Evolutionary conservation across 2,113 vertebrate genomes (phyloP), one percentile per base, ranked within the genome.

Genomic region (Pseudopipra pipra): DNA sequence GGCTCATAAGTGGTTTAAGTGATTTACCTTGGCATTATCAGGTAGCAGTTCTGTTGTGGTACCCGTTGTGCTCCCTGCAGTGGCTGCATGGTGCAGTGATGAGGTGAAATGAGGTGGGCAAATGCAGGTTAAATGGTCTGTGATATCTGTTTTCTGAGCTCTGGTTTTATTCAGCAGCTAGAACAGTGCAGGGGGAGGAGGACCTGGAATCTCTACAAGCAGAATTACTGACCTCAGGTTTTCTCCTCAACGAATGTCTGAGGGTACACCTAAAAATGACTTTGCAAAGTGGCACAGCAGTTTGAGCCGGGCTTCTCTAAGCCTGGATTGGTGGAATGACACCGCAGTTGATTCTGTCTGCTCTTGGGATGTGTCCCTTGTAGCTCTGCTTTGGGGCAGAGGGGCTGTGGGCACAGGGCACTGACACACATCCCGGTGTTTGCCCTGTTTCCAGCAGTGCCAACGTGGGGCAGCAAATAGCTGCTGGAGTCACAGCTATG

Each of bases 281-380:
- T 23, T 61, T 35, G 19, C 12, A 2, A 41, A 56, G 62, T 22
- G 31, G 21, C 3, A 3, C 8, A 10, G 22, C 1, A 1, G 3
- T 74, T 67, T 30, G n/a, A 67, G 39, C 11, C n/a, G 44, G 72
- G 8, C 75, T 54, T 76, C 43, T 56, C 9, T 56, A 39, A 82
- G 43, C 28, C 35, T n/a, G 39, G 30, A 2, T 11, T 31, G 25
- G 31, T 68, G 41, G 18, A 54, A 12, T 24, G 35, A 33, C 6
- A 6, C 27, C 0, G 0, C 7, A 13, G 37, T 3, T 16, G 12
- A 39, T 62, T 55, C 41, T 1, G 1, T n/a, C 8, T 0, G 13
- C 46, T 72, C 25, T 72, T 5, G 2, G 65, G 31, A 20, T 4
- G 1, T 33, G 25, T 52, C 23, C 14, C 11, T 37, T 13, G 31